A percentile compares a stretch with the other conserved stretches of the same genome.
Conservation (phyloP, 92 coral and sea anemone genomes). For the Epizoanthus stellaris region DNA sequence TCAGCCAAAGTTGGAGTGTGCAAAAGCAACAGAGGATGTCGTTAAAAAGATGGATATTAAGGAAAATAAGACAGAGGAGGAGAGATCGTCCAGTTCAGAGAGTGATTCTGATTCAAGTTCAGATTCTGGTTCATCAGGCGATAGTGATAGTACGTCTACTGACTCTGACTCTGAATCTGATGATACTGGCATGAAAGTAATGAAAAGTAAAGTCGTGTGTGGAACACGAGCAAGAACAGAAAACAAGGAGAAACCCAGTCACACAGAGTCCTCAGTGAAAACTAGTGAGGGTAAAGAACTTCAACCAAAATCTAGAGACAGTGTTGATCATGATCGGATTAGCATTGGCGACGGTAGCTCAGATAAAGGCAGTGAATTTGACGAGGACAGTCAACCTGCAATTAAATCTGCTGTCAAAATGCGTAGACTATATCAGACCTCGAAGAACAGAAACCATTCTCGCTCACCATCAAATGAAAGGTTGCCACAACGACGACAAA, state of each 20-base stretch:
- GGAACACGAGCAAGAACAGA: background rate
- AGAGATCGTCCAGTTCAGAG: background rate
- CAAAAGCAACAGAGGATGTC: background rate
- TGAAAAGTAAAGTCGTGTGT: conserved; percentile 21
- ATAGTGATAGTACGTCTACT: background rate
- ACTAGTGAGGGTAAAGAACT: background rate
- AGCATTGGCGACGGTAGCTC: conserved; percentile 84
- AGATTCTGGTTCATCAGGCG: conserved; percentile 18
- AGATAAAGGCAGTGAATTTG: conserved; percentile 72
- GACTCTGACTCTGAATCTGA: background rate
- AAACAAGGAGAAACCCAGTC: background rate
- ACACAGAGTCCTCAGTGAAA: background rate
- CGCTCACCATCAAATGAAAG: conserved; percentile 11
- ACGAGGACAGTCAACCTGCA: conserved; percentile 62
- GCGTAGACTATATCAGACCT: conserved; percentile 43
- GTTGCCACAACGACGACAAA: background rate
- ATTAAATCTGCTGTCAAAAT: conserved; percentile 72
- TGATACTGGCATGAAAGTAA: background rate
- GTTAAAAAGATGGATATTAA: background rate
- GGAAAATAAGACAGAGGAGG: background rate
- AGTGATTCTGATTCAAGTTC: conserved; percentile 25
- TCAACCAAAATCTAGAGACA: background rate
- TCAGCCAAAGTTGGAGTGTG: background rate
- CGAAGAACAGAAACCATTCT: conserved; percentile 10
- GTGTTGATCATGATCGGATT: conserved; percentile 68